phyloP scores from a whole-genome alignment of 2,888 invertebrate genomes.

The Micropterix aruncella region DNA sequence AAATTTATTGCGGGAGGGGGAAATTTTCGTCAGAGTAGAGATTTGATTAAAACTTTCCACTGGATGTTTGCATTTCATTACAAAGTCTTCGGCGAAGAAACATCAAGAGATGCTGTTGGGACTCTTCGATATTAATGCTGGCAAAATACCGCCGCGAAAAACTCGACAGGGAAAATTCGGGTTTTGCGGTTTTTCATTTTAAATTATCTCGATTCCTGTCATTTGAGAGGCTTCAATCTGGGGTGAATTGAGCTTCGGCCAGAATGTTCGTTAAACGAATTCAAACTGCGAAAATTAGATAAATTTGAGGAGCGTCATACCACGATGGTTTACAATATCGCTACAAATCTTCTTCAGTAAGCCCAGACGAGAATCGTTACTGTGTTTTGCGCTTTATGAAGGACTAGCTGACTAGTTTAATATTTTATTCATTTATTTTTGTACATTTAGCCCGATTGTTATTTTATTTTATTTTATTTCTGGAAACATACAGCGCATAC shows the following conservation, averaged over 20 bases:
- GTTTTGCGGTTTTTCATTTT: background rate
- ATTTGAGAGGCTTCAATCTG: background rate
- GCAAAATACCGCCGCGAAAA: background rate
- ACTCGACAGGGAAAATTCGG: background rate
- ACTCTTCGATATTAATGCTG: background rate
- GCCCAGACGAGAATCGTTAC: too few species aligned
- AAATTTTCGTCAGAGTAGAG: background rate
- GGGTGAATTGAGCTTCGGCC: too few species aligned
- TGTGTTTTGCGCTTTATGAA: too few species aligned
- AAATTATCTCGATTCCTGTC: background rate
- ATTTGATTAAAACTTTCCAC: background rate
- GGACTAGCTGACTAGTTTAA: too few species aligned
- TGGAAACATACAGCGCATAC: too few species aligned
- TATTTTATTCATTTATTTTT: too few species aligned
- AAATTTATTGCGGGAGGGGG: background rate
- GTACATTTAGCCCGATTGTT: too few species aligned
- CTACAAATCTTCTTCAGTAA: too few species aligned
- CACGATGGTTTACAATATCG: too few species aligned
- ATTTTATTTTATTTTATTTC: too few species aligned
- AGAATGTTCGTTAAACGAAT: background rate
- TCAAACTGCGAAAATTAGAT: background rate
- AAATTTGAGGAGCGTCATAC: background rate
- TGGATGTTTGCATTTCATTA: background rate
- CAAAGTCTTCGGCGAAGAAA: background rate
- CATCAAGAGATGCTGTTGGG: background rate